Conservation (phyloP, 2,797 vertebrate species). For the Netta rufina region DNA sequence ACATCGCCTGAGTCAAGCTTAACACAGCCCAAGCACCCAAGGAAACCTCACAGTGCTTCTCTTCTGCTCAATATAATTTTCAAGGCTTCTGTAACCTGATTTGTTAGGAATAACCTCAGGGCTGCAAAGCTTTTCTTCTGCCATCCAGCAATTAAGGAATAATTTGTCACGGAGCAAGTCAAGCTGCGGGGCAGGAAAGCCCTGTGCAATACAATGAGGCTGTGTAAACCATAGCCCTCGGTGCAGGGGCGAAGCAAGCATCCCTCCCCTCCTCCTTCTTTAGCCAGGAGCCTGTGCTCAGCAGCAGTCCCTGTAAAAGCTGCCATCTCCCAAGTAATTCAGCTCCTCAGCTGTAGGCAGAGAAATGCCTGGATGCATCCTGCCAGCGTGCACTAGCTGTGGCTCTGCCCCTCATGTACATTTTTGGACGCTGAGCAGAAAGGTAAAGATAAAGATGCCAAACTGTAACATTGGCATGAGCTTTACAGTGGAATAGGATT, state of each 20-base stretch:
- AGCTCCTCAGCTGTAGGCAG: background rate
- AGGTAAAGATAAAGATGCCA: background rate
- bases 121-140: slow-evolving; percentile 65
- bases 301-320: background rate
- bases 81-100: slow-evolving; percentile 67
- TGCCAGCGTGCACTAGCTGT: background rate
- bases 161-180: slow-evolving; percentile 66
- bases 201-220: slow-evolving; percentile 46
- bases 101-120: slow-evolving; percentile 68
- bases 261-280: background rate
- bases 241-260: background rate
- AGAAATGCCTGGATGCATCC: background rate
- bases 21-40: slow-evolving; percentile 28
- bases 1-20: slow-evolving; percentile 32
- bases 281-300: background rate
- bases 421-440: background rate
- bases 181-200: slow-evolving; percentile 57
- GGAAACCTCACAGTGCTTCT: slow-evolving; percentile 47
- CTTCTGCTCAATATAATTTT: slow-evolving; percentile 66
- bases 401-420: background rate
- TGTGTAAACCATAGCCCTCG: background rate
- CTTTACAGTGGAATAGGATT: background rate
- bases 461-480: background rate
- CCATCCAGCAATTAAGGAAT: slow-evolving; percentile 66
- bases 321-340: background rate